Conservation (phyloP, 2,113 vertebrate species). For the Aspidoscelis tigris region DNA sequence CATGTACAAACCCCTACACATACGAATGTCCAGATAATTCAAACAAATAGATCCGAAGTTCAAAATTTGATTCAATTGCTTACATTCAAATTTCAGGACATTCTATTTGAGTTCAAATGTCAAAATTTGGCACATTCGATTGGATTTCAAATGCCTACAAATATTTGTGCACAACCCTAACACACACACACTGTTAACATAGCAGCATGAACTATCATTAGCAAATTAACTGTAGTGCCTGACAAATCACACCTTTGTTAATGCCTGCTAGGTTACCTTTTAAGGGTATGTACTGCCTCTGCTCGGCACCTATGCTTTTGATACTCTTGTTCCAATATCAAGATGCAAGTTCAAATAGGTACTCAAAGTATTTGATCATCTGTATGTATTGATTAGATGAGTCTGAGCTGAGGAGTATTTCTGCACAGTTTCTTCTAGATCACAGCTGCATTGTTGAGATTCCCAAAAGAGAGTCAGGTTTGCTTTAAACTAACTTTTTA, state of each 20-base stretch:
- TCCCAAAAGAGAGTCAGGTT: neutral
- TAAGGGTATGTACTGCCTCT: neutral
- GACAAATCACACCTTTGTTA: neutral
- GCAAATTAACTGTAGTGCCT: neutral
- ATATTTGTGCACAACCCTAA: too few relatives aligned
- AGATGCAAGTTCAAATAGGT: slow-evolving; percentile 15
- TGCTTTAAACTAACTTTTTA: neutral
- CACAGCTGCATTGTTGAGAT: neutral
- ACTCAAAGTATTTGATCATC: slow-evolving; percentile 3
- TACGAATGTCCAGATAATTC: too few relatives aligned
- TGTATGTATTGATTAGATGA: neutral
- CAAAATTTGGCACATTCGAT: too few relatives aligned
- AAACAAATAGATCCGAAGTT: too few relatives aligned
- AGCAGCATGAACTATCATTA: neutral
- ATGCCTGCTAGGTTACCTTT: neutral
- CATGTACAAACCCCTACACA: too few relatives aligned
- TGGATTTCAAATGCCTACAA: too few relatives aligned
- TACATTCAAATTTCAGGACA: too few relatives aligned
- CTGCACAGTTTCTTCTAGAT: neutral
- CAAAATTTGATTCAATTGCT: too few relatives aligned
- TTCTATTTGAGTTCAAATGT: too few relatives aligned
- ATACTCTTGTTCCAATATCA: slow-evolving; percentile 25
- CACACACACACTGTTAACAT: neutral
- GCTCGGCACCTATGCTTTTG: neutral
- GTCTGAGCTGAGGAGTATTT: neutral